Evolutionary conservation across 1,140 invertebrate species (phyloP), one percentile per base, ranked within the genome.

Genomic region (Phortica variegata): DNA sequence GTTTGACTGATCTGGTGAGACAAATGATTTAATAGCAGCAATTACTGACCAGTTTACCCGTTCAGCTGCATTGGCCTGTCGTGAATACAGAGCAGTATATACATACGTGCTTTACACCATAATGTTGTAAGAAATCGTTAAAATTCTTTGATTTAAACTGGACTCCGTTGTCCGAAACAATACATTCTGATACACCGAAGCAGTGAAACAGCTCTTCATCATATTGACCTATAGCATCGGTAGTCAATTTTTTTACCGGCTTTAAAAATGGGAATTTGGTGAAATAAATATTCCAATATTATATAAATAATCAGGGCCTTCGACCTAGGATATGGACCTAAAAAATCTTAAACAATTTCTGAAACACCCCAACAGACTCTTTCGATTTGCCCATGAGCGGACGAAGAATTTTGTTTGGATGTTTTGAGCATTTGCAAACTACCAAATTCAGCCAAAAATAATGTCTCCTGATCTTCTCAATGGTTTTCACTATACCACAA

Each of bases 261-360:
- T 51, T 47, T 13, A 47, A 39, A 12, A 52, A 20, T 6, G 37
- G 26, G 18, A 17, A 20, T 32, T 42, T 40, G 4, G 38, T 40
- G 16, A 52, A 52, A 52, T 49, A 5, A 49, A 13, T 9, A 49
- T 12, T 13, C 18, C 47, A 26, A 37, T 40, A 10, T 41, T 18
- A 18, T 33, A 23, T 15, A 19, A 32, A n/a, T n/a, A n/a, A n/a
- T n/a, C n/a, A n/a, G n/a, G n/a, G n/a, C n/a, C 16, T 43, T 46
- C 10, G 43, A 38, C 10, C 44, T 7, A 3, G 49, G 49, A 17
- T 47, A 52, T 2, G 49, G 49, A 16, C 49, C 43, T 12, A 51
- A 17, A 5, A 51, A 21, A 43, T 47, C 49, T 4, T 21, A 9
- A 20, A 47, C n/a, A 51, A 10, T 9, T 32, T 39, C 32, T 51